Percentiles rank a stretch among this genome's conserved stretches.
phyloP scores from a whole-genome alignment of 2,797 vertebrate species.

The Kryptopterus vitreolus region DNA sequence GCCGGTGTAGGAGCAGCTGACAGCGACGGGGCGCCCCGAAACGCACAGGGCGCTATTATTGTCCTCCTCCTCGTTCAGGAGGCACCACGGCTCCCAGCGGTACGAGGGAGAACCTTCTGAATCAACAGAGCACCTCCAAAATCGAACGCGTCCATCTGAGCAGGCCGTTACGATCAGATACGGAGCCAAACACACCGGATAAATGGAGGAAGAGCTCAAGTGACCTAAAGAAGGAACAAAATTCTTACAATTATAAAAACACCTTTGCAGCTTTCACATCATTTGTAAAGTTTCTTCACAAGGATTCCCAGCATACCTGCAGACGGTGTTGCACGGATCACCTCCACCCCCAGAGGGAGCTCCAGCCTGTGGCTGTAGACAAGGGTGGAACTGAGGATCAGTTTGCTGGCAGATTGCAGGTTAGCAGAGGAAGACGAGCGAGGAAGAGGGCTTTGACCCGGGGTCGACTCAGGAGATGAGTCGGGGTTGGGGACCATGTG shows the following conservation, averaged over 20 bases:
- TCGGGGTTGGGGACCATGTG: slow-evolving; percentile 77
- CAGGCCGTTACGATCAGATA: slow-evolving; percentile 96
- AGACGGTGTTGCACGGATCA: slow-evolving; percentile 93
- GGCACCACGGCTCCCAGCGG: slow-evolving; percentile 90
- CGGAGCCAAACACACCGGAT: slow-evolving; percentile 96
- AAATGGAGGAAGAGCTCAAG: slow-evolving; percentile 97
- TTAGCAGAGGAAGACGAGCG: slow-evolving; percentile 96
- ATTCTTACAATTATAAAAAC: too few species aligned
- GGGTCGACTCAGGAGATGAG: slow-evolving; percentile 86
- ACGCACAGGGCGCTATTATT: slow-evolving; percentile 89
- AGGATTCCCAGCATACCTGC: slow-evolving; percentile 77
- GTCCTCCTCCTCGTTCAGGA: slow-evolving; percentile 92
- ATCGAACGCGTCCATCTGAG: slow-evolving; percentile 91
- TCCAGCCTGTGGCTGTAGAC: slow-evolving; percentile 92
- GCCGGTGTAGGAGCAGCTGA: slow-evolving; percentile 97
- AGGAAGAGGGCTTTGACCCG: slow-evolving; percentile 80
- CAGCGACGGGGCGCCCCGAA: slow-evolving; percentile 89
- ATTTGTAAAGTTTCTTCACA: not conserved
- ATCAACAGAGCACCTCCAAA: slow-evolving; percentile 87
- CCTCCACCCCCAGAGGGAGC: slow-evolving; percentile 89
- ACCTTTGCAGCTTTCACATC: too few species aligned
- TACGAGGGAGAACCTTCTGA: slow-evolving; percentile 72
- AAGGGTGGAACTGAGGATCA: slow-evolving; percentile 92
- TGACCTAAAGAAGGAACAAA: slow-evolving; percentile 76
- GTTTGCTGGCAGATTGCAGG: slow-evolving; percentile 95